Evolutionary conservation across 2,888 invertebrate genomes (phyloP), one percentile per base, ranked within the genome.

Genomic region (Hofmannophila pseudospretella): DNA sequence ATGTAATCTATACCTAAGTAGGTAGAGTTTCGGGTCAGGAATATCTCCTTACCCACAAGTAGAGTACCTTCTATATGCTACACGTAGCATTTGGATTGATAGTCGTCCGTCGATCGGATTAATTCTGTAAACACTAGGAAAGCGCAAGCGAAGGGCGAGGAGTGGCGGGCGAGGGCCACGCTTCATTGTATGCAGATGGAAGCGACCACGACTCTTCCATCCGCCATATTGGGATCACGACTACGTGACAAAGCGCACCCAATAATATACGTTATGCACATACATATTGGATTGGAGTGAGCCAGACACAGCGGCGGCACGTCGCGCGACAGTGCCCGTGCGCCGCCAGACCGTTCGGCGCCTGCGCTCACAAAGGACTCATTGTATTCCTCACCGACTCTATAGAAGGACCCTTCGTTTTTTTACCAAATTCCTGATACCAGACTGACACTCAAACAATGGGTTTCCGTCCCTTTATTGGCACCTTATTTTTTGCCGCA

Each of bases 391-490:
- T 53, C 64, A 63, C 63, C 69, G 60, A 69, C 70, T 73, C 72
- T 67, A 73, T 66, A 68, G 62, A 73, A 76, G 64, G 69, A 69
- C 79, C 76, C 76, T 70, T 67, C 59, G 66, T 64, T 58, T 74
- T 79, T 82, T 79, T 76, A 67, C 45, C 54, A 68, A 81, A 80
- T 82, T 82, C 85, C 76, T 75, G 73, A 78, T 80, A 68, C 68
- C 69, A 79, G 79, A 80, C 80, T 75, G 82, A 79, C 77, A 76
- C 59, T 65, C 80, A 72, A 76, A 85, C 84, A 86, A 86, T 80
- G 77, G 79, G 75, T 84, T 86, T 86, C 86, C 86, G 86, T 84
- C 82, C 85, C 70, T 86, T 84, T 84, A 85, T 85, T 86, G 82
- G 85, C 85, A 85, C 85, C 85, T 80, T 68, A 75, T 80, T 85